A percentile compares a stretch with the other conserved stretches of the same genome.
phyloP scores from a whole-genome alignment of 2,888 invertebrate genomes.

The Zygaena filipendulae region DNA sequence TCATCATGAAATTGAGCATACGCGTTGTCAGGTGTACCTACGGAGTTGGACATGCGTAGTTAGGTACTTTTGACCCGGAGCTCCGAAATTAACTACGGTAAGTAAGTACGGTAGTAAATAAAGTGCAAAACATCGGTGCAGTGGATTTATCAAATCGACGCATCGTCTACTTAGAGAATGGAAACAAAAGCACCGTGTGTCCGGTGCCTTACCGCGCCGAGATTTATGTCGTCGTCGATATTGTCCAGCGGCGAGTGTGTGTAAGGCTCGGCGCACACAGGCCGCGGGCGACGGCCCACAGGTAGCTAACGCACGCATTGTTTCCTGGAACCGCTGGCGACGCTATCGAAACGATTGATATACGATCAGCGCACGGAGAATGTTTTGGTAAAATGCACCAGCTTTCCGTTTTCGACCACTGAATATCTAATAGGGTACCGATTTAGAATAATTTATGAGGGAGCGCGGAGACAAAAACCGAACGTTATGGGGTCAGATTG shows the following conservation, averaged over 20 bases:
- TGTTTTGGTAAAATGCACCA: slow-evolving; percentile 57
- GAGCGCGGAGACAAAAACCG: slow-evolving; percentile 56
- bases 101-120: too few species aligned
- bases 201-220: slow-evolving; percentile 45
- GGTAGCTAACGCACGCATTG: slow-evolving; percentile 58
- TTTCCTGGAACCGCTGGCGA: slow-evolving; percentile 52
- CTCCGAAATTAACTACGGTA: too few species aligned
- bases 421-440: slow-evolving; percentile 63
- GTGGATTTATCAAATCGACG: too few species aligned
- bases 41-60: too few species aligned
- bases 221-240: slow-evolving; percentile 48
- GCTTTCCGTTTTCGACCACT: slow-evolving; percentile 53
- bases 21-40: too few species aligned
- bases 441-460: slow-evolving; percentile 62
- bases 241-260: slow-evolving; percentile 29
- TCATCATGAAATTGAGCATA: too few species aligned
- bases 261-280: slow-evolving; percentile 21
- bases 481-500: slow-evolving; percentile 46
- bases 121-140: too few species aligned
- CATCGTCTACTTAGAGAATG: slow-evolving; percentile 21
- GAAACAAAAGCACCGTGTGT: slow-evolving; percentile 45
- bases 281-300: slow-evolving; percentile 41
- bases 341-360: slow-evolving; percentile 60
- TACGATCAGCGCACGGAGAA: slow-evolving; percentile 50
- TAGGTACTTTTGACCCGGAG: too few species aligned